Evolutionary conservation across 2,888 invertebrate genomes (phyloP), one percentile per base, ranked within the genome.

Genomic region (Aquatica leii): DNA sequence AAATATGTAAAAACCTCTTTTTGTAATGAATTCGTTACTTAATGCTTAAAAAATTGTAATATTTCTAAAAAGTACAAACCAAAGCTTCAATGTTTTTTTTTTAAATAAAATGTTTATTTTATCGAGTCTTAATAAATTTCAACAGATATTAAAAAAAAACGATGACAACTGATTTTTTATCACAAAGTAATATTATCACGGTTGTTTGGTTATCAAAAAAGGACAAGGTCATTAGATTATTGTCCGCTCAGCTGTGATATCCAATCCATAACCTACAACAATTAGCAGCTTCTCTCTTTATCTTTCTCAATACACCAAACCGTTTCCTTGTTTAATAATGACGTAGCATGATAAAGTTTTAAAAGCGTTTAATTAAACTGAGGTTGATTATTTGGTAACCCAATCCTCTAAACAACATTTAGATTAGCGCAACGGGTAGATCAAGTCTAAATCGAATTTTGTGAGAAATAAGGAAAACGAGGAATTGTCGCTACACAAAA

Each of bases 211-310:
- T 58, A 59, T 63, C 59, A 52, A 64, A n/a, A n/a, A n/a, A 57
- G 66, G 60, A 63, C 70, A 72, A 72, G 72, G 72, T 69, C 69
- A 64, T 46, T 61, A 18, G 43, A 62, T 59, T 58, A 67, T 66
- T 70, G 67, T 68, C 59, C 63, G 69, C 66, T 66, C 68, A 68
- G 69, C 69, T 67, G 66, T 65, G 41, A 46, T 31, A 50, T 34
- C 51, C 40, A 46, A 58, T 65, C 65, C 59, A 62, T 68, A 70
- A 70, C 67, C 68, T 68, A 65, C 65, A 54, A 35, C 63, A 59
- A 59, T 56, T 35, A 35, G 40, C 49, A 15, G 34, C 31, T n/a
- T 37, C 40, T 24, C 35, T 59, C 58, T 54, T 35, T 20, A 21
- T 63, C 20, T 3, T 17, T 15, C 40, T 12, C 35, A 18, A 12